A percentile compares a stretch with the other conserved stretches of the same genome.
Evolutionary conservation across 1,140 invertebrate species (phyloP).

Genomic region (Drosophila azteca): DNA sequence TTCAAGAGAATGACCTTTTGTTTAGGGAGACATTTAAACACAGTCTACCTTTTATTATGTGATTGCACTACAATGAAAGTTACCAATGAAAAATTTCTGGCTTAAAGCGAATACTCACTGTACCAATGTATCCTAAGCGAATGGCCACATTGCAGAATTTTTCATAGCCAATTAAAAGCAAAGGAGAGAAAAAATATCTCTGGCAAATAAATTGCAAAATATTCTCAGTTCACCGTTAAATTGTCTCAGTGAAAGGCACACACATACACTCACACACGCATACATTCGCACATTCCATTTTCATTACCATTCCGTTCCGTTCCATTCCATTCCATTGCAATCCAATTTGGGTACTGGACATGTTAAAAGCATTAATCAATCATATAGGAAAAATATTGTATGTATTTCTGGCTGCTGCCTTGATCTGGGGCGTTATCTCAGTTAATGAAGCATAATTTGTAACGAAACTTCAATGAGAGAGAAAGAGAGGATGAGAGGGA

Average conservation of each 20-base stretch:
- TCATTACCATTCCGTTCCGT: constrained; percentile 31
- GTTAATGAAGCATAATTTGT: constrained; percentile 83
- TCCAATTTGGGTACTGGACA: constrained; percentile 36
- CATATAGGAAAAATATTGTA: constrained; percentile 49
- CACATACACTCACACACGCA: too few relatives aligned
- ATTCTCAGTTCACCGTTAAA: constrained; percentile 34
- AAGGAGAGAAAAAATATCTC: constrained; percentile 7
- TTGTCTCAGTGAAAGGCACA: too few relatives aligned
- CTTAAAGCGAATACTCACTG: too few relatives aligned
- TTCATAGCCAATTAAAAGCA: background rate
- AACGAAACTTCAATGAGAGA: constrained; percentile 20
- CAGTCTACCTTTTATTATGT: too few relatives aligned
- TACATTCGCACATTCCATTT: constrained; percentile 17
- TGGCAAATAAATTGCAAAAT: constrained; percentile 11
- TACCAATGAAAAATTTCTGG: too few relatives aligned
- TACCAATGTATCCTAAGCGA: too few relatives aligned
- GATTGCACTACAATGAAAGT: too few relatives aligned
- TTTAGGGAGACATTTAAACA: too few relatives aligned
- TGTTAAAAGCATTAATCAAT: constrained; percentile 76
- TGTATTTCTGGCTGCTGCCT: constrained; percentile 49
- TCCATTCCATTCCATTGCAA: constrained; percentile 43
- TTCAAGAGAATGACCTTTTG: too few relatives aligned
- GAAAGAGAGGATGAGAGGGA: background rate
- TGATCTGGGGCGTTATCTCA: constrained; percentile 78
- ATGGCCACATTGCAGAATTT: too few relatives aligned